phyloP scores from a whole-genome alignment of 2,888 invertebrate species.

The Lampropteryx suffumata region DNA sequence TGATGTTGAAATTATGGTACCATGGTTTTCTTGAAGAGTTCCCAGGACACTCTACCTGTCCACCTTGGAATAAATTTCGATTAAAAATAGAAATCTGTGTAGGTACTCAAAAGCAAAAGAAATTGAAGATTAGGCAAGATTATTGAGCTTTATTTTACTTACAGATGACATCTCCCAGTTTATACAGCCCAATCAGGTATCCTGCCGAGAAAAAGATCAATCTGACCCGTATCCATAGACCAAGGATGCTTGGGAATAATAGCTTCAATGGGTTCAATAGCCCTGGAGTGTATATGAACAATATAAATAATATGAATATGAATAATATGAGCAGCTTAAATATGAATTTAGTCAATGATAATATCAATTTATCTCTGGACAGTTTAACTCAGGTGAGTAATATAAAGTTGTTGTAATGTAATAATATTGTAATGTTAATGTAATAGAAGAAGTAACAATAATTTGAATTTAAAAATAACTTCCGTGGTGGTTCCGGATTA shows the following conservation, averaged over 20 bases:
- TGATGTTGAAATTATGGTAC: conserved; percentile 1
- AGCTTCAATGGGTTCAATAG: conserved; percentile 13
- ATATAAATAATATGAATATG: conserved; percentile 12
- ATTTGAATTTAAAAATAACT: too few relatives aligned
- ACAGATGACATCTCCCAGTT: conserved; percentile 34
- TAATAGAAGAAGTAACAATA: too few relatives aligned
- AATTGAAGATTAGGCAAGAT: too few relatives aligned
- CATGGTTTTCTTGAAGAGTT: too few relatives aligned
- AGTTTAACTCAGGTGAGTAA: conserved; percentile 75
- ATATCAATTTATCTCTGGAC: conserved; percentile 74
- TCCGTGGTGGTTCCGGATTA: too few relatives aligned
- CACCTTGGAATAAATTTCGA: too few relatives aligned
- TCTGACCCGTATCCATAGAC: conserved; percentile 12
- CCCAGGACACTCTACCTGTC: too few relatives aligned
- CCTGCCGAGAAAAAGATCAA: conserved; percentile 11
- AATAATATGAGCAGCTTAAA: conserved; percentile 5
- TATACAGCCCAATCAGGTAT: conserved; percentile 15
- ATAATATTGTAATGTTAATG: too few relatives aligned
- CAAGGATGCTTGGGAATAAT: conserved; percentile 6
- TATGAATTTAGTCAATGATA: conserved; percentile 47
- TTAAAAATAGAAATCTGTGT: too few relatives aligned
- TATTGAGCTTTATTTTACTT: conserved; percentile 1
- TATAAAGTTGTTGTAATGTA: too few relatives aligned
- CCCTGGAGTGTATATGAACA: conserved; percentile 20
- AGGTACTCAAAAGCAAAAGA: too few relatives aligned